These are phyloP conservation scores for Megalops cyprinoides DNA, from an alignment of 2,797 vertebrate species.

Conservation along the genomic window DNA sequence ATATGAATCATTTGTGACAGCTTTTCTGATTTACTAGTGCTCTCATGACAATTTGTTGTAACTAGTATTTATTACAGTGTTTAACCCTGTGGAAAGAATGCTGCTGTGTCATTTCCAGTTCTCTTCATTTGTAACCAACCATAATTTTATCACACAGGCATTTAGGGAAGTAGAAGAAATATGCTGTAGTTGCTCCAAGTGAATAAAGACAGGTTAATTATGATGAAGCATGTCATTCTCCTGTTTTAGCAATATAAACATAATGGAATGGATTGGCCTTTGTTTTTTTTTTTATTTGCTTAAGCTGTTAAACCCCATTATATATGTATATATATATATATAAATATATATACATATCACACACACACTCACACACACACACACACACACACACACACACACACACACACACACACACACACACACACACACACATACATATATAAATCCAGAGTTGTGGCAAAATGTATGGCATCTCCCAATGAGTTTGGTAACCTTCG, in stretches of 20 bases:
- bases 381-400: too few species aligned
- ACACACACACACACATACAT: too few species aligned
- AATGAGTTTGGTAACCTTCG: constrained; percentile 33
- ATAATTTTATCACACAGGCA: constrained; percentile 7
- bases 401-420: too few species aligned
- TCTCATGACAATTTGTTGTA: constrained; percentile 32
- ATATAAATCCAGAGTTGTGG: not conserved
- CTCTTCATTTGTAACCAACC: constrained; percentile 22
- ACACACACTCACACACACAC: too few species aligned
- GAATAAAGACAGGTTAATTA: not conserved
- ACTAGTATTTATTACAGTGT: constrained; percentile 29
- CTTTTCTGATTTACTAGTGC: constrained; percentile 17
- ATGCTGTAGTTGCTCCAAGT: not conserved
- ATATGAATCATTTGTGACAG: constrained; percentile 46
- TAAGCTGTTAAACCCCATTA: not conserved
- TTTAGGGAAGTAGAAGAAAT: not conserved
- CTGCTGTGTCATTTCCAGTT: constrained; percentile 28
- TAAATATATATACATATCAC: not conserved
- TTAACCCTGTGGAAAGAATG: constrained; percentile 40
- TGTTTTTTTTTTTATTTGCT: not conserved
- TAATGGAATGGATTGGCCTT: not conserved
- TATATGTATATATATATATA: not conserved
- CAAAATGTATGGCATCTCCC: constrained; percentile 20
- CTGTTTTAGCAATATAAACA: not conserved
- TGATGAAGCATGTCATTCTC: not conserved